A percentile compares a stretch with the other conserved stretches of the same genome.
Evolutionary conservation across 2,888 invertebrate genomes (phyloP).

Genomic region (Trachelus stipa): DNA sequence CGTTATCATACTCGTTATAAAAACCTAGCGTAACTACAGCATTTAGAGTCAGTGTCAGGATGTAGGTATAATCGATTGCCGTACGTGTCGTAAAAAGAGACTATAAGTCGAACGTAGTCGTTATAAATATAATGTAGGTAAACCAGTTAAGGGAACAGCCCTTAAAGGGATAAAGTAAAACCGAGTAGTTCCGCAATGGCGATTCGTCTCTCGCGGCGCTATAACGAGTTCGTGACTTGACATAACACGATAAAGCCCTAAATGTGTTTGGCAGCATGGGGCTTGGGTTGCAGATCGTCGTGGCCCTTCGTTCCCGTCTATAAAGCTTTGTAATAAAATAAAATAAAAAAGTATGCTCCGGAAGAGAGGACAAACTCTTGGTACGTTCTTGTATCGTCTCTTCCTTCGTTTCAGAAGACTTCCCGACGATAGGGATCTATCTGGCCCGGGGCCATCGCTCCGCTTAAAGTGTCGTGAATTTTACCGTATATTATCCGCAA

Average conservation of each 20-base stretch:
- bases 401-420: not conserved
- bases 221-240: constrained; percentile 66
- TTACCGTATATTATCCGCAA: not conserved
- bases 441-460: not conserved
- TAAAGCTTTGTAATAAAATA: constrained; percentile 16
- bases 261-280: constrained; percentile 34
- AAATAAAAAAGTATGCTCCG: constrained; percentile 42
- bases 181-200: constrained; percentile 60
- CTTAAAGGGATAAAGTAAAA: constrained; percentile 46
- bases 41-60: not conserved
- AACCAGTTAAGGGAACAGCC: constrained; percentile 51
- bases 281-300: not conserved
- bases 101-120: not conserved
- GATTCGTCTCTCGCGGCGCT: constrained; percentile 59
- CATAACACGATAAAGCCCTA: constrained; percentile 62
- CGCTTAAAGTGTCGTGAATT: not conserved
- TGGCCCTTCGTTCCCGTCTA: not conserved
- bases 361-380: constrained; percentile 42
- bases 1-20: not conserved
- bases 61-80: not conserved
- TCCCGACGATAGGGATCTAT: not conserved
- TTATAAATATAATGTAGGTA: constrained; percentile 30
- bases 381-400: not conserved
- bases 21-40: not conserved
- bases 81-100: not conserved